Percentiles rank a stretch among this genome's conserved stretches.
Evolutionary conservation across 1,140 invertebrate genomes (phyloP).

Genomic region (Euglossa dilemma): DNA sequence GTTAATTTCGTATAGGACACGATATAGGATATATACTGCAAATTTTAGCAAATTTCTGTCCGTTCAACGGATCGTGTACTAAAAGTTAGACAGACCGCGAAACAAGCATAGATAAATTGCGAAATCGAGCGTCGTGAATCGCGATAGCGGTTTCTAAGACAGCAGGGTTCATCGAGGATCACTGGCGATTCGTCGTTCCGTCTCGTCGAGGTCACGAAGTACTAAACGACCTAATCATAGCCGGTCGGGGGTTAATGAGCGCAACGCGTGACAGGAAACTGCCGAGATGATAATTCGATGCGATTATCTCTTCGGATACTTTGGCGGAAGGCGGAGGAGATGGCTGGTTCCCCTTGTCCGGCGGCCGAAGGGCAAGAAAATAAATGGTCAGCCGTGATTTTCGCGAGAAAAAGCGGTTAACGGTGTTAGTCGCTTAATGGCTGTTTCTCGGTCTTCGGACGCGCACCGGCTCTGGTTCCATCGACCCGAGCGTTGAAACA

Average conservation of each 20-base stretch:
- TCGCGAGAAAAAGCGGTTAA: constrained; percentile 34
- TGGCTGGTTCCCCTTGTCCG: neutral
- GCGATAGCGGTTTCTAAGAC: no score
- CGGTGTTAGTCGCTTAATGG: constrained; percentile 26
- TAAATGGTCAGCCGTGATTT: constrained; percentile 30
- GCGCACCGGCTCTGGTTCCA: neutral
- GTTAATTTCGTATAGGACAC: no score
- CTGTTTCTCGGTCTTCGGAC: constrained; percentile 30
- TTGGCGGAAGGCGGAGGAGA: neutral
- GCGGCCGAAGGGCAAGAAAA: neutral
- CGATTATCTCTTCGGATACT: constrained; percentile 11
- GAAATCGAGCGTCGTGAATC: no score
- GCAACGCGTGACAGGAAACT: neutral
- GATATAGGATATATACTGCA: no score
- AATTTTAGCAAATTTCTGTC: no score
- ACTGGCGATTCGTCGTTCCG: no score
- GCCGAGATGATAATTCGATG: neutral
- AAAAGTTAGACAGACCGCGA: no score
- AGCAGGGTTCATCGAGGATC: no score
- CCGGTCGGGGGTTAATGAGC: neutral
- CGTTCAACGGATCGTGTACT: no score
- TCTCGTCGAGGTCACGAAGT: no score
- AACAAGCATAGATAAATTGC: no score
- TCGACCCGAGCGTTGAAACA: constrained; percentile 11
- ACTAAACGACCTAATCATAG: no score